phyloP scores from a whole-genome alignment of 2,888 invertebrate genomes.

The Patella depressa region DNA sequence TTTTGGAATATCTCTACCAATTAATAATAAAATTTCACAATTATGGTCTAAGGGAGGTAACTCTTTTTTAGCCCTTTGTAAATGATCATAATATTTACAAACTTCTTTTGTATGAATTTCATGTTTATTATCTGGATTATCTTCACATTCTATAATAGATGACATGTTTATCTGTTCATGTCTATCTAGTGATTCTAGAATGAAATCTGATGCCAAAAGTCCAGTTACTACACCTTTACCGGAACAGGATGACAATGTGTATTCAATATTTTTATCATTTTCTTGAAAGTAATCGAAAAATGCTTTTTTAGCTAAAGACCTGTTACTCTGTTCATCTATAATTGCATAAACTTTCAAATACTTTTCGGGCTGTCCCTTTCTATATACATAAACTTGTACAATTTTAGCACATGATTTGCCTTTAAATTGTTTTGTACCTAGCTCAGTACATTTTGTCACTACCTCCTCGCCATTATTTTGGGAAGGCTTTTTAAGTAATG shows the following conservation, averaged over 20 bases:
- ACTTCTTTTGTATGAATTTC: constrained; percentile 35
- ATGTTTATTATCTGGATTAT: constrained; percentile 27
- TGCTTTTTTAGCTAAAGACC: constrained; percentile 25
- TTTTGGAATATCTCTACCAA: constrained; percentile 12
- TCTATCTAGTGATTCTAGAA: constrained; percentile 25
- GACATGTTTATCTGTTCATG: constrained; percentile 16
- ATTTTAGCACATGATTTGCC: constrained; percentile 27
- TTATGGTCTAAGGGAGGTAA: not conserved
- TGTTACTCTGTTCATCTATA: constrained; percentile 33
- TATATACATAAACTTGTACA: constrained; percentile 17
- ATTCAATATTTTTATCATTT: constrained; percentile 1
- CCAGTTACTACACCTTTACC: constrained; percentile 25
- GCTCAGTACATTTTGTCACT: constrained; percentile 16
- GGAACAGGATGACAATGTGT: constrained; percentile 32
- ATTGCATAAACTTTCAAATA: constrained; percentile 21
- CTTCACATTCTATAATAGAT: constrained; percentile 29
- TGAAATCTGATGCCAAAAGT: constrained; percentile 18
- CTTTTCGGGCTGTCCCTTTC: constrained; percentile 13
- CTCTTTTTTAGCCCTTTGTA: constrained; percentile 3
- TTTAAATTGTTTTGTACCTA: constrained; percentile 10
- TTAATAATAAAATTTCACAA: constrained; percentile 7
- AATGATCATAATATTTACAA: constrained; percentile 2
- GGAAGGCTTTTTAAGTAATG: not conserved
- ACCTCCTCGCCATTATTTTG: not conserved
- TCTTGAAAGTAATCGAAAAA: constrained; percentile 18